Evolutionary conservation across 2,888 invertebrate species (phyloP).

Genomic region (Mylabris sibirica): DNA sequence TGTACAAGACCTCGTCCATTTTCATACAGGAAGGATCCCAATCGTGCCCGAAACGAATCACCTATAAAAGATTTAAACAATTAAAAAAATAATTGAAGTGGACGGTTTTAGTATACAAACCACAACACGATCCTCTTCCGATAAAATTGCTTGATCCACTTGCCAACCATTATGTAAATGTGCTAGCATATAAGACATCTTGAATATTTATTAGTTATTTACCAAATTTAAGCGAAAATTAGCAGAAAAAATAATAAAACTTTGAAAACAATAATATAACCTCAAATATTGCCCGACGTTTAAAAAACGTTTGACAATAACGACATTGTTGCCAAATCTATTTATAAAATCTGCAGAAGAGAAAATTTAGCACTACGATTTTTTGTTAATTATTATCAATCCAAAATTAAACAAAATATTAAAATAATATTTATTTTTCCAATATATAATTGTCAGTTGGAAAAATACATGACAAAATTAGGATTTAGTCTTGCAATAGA

Average conservation of each 20-base stretch:
- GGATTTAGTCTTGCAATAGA: too few species aligned
- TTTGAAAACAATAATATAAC: constrained; percentile 17
- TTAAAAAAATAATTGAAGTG: constrained; percentile 12
- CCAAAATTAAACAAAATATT: too few species aligned
- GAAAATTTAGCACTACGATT: too few species aligned
- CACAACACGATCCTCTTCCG: constrained; percentile 98
- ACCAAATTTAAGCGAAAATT: not conserved
- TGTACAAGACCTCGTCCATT: constrained; percentile 98
- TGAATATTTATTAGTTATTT: not conserved
- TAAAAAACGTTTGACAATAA: not conserved
- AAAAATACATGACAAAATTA: too few species aligned
- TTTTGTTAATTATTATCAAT: too few species aligned
- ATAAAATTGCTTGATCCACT: constrained; percentile 98
- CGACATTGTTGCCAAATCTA: too few species aligned
- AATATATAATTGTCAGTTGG: too few species aligned
- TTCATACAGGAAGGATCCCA: constrained; percentile 99
- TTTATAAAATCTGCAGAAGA: too few species aligned
- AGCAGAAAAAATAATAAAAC: not conserved
- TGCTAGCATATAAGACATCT: constrained; percentile 99
- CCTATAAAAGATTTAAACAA: constrained; percentile 68
- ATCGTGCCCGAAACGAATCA: constrained; percentile 98
- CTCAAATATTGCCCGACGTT: not conserved
- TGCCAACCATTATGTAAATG: constrained; percentile 99
- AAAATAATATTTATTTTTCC: too few species aligned
- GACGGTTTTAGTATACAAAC: constrained; percentile 66